Evolutionary conservation across 2,888 invertebrate species (phyloP).

Genomic region (Elmis aenea): DNA sequence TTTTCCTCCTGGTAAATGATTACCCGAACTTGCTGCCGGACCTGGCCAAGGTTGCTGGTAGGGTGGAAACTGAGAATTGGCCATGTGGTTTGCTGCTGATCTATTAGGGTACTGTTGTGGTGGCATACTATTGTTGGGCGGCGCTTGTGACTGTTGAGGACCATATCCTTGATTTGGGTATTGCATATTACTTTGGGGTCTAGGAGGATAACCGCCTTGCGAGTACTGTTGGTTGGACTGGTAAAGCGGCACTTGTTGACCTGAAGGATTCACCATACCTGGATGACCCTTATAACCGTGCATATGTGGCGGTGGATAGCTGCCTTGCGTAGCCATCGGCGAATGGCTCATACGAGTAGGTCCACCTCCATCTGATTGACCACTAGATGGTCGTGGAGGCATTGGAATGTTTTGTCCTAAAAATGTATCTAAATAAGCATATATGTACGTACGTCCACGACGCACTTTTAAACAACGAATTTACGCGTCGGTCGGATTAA

Average conservation of each 20-base stretch:
- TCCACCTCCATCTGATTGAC: constrained; percentile 58
- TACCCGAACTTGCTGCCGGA: constrained; percentile 28
- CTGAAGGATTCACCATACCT: constrained; percentile 44
- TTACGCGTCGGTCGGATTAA: too few species aligned
- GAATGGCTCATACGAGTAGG: constrained; percentile 65
- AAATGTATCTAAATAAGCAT: constrained; percentile 8
- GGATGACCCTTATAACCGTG: constrained; percentile 60
- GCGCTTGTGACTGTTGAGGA: constrained; percentile 48
- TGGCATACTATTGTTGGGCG: constrained; percentile 41
- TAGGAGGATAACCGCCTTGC: constrained; percentile 50
- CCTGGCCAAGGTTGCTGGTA: constrained; percentile 41
- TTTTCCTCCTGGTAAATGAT: constrained; percentile 33
- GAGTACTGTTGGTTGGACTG: constrained; percentile 54
- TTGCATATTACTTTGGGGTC: constrained; percentile 48
- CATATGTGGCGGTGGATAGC: constrained; percentile 58
- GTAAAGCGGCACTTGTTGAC: constrained; percentile 53
- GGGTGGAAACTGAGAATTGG: constrained; percentile 46
- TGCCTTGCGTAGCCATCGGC: constrained; percentile 59
- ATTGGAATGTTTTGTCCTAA: constrained; percentile 90
- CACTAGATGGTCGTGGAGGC: constrained; percentile 91
- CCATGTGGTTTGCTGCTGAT: constrained; percentile 54
- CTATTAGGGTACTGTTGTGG: constrained; percentile 52
- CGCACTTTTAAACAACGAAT: too few species aligned
- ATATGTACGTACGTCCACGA: too few species aligned
- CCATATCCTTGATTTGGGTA: constrained; percentile 52